Base-by-base conservation (phyloP, 2,797 vertebrate species). In the Gouania willdenowi region DNA sequence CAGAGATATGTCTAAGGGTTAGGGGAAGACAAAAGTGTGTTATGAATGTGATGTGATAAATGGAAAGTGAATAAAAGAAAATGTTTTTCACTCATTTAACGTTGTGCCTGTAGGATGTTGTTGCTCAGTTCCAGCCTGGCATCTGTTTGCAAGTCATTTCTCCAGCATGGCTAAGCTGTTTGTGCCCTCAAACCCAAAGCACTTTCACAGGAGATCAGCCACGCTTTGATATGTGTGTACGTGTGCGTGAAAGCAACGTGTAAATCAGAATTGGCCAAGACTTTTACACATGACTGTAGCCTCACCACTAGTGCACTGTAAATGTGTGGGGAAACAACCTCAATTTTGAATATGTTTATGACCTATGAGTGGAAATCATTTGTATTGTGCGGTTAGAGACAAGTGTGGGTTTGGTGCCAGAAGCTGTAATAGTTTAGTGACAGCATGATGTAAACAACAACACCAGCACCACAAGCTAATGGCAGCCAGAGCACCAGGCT, bases 141-240 rank as follows among this genome's bases (percentile, higher is more conserved):
- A 82, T 82, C 68, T 81, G 80, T 82, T 78, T 77, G 71, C 53
- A 50, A 81, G 66, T 79, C 72, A 70, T 76, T 76, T 76, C 64
- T 67, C 49, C 68, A 66, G 62, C 64, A 53, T 42, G 65, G 66
- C 68, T 69, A 75, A 81, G 71, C 65, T 65, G 75, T 81, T 79
- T 77, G 60, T 63, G 75, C 69, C 79, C 72, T 38, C 35, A 46
- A 69, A 82, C 63, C 51, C 50, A 51, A 67, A 79, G 20, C 55
- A 66, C 81, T 78, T 79, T 70, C 69, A 82, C 63, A 70, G 67
- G 46, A 73, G 61, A 71, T 51, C 22, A 29, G 47, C 42, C 41
- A 30, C 4, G 8, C n/a, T 48, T 22, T 26, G 16, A 31, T 8
- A 1, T 48, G 19, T 66, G 44, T 49, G 43, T 31, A 5, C 18